Evolutionary conservation across 2,888 invertebrate species (phyloP).

Genomic region (Tiliacea citrago): DNA sequence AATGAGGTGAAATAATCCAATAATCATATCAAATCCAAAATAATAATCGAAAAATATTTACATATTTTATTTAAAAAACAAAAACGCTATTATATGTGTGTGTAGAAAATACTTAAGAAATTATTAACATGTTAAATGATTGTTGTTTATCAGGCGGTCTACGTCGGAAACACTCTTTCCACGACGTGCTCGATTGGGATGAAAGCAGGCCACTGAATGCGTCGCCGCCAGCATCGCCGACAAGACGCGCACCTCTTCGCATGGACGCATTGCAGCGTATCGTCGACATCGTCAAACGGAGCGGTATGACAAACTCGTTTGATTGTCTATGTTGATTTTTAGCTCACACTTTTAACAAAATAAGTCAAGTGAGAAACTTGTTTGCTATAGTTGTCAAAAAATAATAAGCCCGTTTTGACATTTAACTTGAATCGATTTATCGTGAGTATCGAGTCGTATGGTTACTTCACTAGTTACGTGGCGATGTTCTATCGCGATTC

Average conservation of each 20-base stretch:
- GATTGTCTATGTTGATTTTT: not conserved
- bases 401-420: too few species aligned
- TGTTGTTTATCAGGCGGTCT: slow-evolving; percentile 84
- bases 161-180: slow-evolving; percentile 95
- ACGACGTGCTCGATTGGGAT: slow-evolving; percentile 94
- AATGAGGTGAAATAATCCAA: not conserved
- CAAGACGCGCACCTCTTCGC: slow-evolving; percentile 90
- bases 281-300: slow-evolving; percentile 96
- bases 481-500: too few species aligned
- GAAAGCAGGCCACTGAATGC: slow-evolving; percentile 86
- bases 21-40: too few species aligned
- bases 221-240: slow-evolving; percentile 92
- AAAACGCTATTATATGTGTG: too few species aligned
- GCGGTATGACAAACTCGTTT: slow-evolving; percentile 88
- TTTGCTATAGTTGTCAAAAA: too few species aligned
- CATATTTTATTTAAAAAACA: too few species aligned
- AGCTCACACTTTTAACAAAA: not conserved
- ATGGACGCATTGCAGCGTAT: slow-evolving; percentile 96
- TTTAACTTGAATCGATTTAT: too few species aligned
- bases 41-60: too few species aligned
- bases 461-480: too few species aligned
- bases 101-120: not conserved
- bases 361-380: not conserved
- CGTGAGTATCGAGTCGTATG: too few species aligned
- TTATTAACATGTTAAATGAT: not conserved